These are phyloP conservation scores for Hyposoter dolosus DNA, from an alignment of 2,888 invertebrate species.

Conservation along the genomic window DNA sequence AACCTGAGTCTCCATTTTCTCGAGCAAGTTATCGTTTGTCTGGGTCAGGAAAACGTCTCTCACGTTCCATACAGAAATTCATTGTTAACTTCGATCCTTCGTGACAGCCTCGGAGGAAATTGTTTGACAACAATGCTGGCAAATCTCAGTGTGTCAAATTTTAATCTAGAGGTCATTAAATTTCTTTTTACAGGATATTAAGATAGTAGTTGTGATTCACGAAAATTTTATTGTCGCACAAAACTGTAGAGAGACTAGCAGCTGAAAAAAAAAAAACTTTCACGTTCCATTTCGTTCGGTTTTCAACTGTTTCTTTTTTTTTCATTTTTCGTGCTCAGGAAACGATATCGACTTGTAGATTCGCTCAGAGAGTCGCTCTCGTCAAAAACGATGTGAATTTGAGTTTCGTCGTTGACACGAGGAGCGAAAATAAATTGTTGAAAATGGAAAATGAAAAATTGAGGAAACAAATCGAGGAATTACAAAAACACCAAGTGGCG, in stretches of 20 bases:
- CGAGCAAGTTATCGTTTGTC: slow-evolving; percentile 85
- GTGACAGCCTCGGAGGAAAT: slow-evolving; percentile 86
- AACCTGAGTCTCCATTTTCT: slow-evolving; percentile 86
- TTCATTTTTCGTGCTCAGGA: slow-evolving; percentile 82
- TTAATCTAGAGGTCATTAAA: slow-evolving; percentile 79
- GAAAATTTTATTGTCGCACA: slow-evolving; percentile 35
- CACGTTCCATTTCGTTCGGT: not conserved
- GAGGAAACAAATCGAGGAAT: slow-evolving; percentile 77
- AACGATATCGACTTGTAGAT: slow-evolving; percentile 86
- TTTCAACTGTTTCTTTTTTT: slow-evolving; percentile 62
- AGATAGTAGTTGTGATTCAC: too few relatives aligned
- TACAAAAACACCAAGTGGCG: slow-evolving; percentile 71
- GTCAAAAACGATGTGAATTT: slow-evolving; percentile 85
- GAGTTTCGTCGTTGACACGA: slow-evolving; percentile 84
- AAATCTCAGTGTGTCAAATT: slow-evolving; percentile 82
- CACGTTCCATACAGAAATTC: slow-evolving; percentile 86
- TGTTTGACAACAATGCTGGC: slow-evolving; percentile 86
- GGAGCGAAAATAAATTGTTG: slow-evolving; percentile 84
- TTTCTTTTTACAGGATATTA: not conserved
- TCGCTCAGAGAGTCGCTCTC: slow-evolving; percentile 86
- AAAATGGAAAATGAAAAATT: slow-evolving; percentile 84
- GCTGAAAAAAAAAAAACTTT: not conserved
- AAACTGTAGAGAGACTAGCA: not conserved
- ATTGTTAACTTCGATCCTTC: slow-evolving; percentile 85
- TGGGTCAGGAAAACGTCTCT: slow-evolving; percentile 80